These are phyloP conservation scores for Drosophila glabriapex DNA, from an alignment of 2,888 invertebrate species.

Conservation along the genomic window DNA sequence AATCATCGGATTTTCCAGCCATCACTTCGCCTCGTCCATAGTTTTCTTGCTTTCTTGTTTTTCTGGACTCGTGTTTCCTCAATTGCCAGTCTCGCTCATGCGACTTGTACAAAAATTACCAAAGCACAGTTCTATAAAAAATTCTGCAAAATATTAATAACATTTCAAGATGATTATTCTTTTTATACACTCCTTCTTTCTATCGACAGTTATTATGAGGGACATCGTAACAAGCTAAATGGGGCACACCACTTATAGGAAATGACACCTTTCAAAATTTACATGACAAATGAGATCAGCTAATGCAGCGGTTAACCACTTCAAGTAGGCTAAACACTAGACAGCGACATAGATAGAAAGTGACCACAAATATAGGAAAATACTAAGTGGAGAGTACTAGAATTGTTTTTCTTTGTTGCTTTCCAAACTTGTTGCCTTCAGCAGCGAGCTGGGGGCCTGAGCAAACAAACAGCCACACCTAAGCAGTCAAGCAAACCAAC, in stretches of 20 bases:
- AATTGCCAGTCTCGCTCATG: not conserved
- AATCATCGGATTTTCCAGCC: constrained; percentile 50
- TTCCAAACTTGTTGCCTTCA: constrained; percentile 62
- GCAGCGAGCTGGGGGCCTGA: constrained; percentile 28
- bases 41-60: not conserved
- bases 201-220: not conserved
- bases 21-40: constrained; percentile 19
- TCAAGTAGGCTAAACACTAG: constrained; percentile 8
- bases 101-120: not conserved
- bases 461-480: constrained; percentile 56
- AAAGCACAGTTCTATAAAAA: not conserved
- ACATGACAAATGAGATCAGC: constrained; percentile 2
- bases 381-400: constrained; percentile 21
- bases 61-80: not conserved
- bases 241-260: not conserved
- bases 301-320: constrained; percentile 24
- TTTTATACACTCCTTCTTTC: not conserved
- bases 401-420: constrained; percentile 14
- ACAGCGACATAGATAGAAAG: not conserved
- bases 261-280: not conserved
- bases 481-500: constrained; percentile 47
- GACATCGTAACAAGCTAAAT: not conserved
- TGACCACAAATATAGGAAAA: constrained; percentile 13
- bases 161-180: not conserved
- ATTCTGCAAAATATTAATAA: not conserved